Conservation (phyloP, 2,797 vertebrate species). For the Megaceryle alcyon region DNA sequence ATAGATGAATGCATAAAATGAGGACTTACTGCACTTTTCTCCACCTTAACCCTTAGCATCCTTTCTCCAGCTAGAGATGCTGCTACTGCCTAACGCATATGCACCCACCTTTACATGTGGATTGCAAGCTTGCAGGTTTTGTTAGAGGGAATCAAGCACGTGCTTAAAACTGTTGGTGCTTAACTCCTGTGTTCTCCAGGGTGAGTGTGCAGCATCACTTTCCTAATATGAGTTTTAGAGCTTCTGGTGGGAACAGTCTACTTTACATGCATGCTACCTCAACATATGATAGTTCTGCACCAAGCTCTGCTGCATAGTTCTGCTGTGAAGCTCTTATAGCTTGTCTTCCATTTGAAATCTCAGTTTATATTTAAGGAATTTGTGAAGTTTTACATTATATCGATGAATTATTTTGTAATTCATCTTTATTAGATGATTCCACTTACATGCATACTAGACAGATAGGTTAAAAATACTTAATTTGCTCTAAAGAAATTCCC, state of each 20-base stretch:
- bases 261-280: background rate
- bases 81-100: accelerated
- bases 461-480: slow-evolving; percentile 15
- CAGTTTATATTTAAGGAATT: background rate
- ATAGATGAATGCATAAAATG: background rate
- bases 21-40: slow-evolving; percentile 16
- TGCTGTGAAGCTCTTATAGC: background rate
- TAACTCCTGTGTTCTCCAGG: background rate
- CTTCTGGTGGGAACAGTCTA: slow-evolving; percentile 1
- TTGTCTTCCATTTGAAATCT: background rate
- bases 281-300: background rate
- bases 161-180: background rate
- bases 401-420: background rate
- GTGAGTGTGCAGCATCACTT: background rate
- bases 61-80: background rate
- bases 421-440: slow-evolving; percentile 1
- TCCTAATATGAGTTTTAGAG: background rate
- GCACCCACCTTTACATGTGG: background rate
- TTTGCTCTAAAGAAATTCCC: slow-evolving; percentile 48
- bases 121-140: background rate
- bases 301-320: background rate
- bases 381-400: slow-evolving; percentile 6
- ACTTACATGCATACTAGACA: background rate
- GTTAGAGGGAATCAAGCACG: background rate
- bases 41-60: background rate